These are phyloP conservation scores for Aproaerema taeniolella DNA, from an alignment of 2,888 invertebrate species.

Conservation along the genomic window DNA sequence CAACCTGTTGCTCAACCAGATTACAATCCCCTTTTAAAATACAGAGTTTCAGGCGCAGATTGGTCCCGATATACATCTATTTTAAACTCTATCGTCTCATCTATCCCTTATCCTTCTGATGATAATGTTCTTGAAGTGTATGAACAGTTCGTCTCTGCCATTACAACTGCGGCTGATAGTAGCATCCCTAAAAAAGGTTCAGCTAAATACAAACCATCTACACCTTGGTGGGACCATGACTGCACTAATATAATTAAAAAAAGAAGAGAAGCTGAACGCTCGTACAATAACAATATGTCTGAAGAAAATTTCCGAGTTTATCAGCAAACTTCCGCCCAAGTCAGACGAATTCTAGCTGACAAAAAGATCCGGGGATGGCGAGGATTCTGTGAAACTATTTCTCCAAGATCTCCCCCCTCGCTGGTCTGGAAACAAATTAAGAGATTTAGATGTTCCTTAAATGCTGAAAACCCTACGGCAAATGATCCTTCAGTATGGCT, in stretches of 20 bases:
- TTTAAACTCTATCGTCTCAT: neutral
- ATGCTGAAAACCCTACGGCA: neutral
- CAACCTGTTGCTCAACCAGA: neutral
- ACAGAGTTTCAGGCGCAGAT: constrained; percentile 4
- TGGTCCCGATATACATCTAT: constrained; percentile 4
- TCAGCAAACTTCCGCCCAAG: constrained; percentile 4
- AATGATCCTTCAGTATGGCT: constrained; percentile 5
- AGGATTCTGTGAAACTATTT: constrained; percentile 13
- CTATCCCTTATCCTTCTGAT: neutral
- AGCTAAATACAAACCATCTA: neutral
- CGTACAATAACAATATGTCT: constrained; percentile 5
- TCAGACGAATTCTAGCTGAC: constrained; percentile 7
- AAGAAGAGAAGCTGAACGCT: constrained; percentile 7
- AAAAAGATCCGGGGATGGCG: constrained; percentile 16
- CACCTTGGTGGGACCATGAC: constrained; percentile 17
- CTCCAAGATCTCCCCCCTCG: constrained; percentile 9
- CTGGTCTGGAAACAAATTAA: constrained; percentile 14
- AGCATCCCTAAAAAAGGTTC: constrained; percentile 5
- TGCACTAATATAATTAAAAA: constrained; percentile 5
- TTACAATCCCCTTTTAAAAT: constrained; percentile 6
- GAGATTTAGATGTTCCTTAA: constrained; percentile 7
- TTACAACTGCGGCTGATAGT: neutral
- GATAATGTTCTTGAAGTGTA: neutral
- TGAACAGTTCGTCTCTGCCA: neutral
- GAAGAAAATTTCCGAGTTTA: constrained; percentile 11